Evolutionary conservation across 2,888 invertebrate genomes (phyloP).

Genomic region (Agrochola lychnidis): DNA sequence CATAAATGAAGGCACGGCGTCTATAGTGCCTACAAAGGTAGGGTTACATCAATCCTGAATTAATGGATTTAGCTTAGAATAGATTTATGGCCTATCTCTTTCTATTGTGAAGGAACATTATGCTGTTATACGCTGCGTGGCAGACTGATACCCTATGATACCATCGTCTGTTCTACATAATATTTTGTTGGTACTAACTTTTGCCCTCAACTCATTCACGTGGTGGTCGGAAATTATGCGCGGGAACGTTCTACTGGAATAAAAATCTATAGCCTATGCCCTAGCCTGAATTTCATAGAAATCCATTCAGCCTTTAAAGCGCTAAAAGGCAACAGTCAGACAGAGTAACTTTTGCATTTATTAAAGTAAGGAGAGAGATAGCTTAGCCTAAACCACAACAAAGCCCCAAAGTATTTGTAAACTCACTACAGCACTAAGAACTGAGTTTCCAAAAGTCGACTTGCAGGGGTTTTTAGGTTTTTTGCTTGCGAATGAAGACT

Average conservation of each 20-base stretch:
- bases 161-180: not conserved
- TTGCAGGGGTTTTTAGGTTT: not conserved
- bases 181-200: not conserved
- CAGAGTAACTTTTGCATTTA: too few species aligned
- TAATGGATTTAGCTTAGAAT: conserved; percentile 42
- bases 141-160: not conserved
- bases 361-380: not conserved
- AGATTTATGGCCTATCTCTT: conserved; percentile 43
- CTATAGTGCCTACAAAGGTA: conserved; percentile 43
- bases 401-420: too few species aligned
- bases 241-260: too few species aligned
- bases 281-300: too few species aligned
- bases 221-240: too few species aligned
- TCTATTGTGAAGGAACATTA: conserved; percentile 36
- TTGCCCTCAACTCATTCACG: too few species aligned
- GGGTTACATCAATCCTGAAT: conserved; percentile 42
- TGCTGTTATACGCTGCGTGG: not conserved
- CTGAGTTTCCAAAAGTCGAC: not conserved
- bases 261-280: too few species aligned
- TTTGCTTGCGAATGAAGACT: not conserved
- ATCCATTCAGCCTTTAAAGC: too few species aligned
- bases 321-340: too few species aligned
- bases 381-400: not conserved
- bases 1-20: conserved; percentile 34
- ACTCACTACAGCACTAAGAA: not conserved